These are phyloP conservation scores for Hipposideros armiger DNA, from an alignment of 2,113 vertebrate species.

Conservation along the genomic window DNA sequence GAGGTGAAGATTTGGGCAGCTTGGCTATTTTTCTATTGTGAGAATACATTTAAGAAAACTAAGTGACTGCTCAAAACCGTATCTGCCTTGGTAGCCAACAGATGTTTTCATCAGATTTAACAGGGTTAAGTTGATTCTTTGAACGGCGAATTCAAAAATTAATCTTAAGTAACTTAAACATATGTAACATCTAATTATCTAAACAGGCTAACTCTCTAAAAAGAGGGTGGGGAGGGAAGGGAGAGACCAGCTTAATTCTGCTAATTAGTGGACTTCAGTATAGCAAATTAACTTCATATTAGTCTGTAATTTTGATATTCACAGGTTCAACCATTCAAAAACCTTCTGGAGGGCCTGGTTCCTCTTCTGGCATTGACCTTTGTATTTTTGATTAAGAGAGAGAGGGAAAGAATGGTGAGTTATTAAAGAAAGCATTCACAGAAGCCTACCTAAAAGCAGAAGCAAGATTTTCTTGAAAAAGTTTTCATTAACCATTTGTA, in stretches of 20 bases:
- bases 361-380: neutral
- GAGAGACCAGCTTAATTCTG: neutral
- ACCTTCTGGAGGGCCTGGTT: neutral
- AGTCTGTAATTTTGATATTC: neutral
- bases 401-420: neutral
- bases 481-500: conserved; percentile 48
- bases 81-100: neutral
- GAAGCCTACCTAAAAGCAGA: conserved; percentile 19
- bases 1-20: neutral
- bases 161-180: conserved; percentile 15
- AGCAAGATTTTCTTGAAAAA: conserved; percentile 34
- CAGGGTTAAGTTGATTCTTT: conserved; percentile 25
- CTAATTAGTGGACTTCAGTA: conserved; percentile 2
- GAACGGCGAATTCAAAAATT: conserved; percentile 42
- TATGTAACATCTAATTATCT: conserved; percentile 28
- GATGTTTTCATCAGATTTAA: neutral
- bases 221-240: neutral
- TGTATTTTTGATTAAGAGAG: conserved; percentile 15
- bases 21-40: neutral
- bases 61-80: neutral
- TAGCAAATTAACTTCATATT: conserved; percentile 21
- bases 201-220: conserved; percentile 51
- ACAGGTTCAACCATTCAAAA: neutral
- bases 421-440: neutral
- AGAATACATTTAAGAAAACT: neutral